phyloP scores from a whole-genome alignment of 2,888 invertebrate genomes.

The Thyatira batis region DNA sequence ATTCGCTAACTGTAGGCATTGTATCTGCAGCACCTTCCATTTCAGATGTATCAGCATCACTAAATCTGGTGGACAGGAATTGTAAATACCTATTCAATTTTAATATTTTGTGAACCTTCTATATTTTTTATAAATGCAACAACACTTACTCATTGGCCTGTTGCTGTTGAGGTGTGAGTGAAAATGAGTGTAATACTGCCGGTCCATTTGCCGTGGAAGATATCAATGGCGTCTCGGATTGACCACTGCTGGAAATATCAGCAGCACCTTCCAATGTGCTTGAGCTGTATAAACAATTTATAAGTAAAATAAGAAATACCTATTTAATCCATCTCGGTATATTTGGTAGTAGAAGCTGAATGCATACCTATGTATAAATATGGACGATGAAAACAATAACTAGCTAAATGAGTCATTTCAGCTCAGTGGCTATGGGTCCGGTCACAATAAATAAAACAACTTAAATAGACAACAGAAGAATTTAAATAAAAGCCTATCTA shows the following conservation, averaged over 20 bases:
- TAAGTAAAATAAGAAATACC: background rate
- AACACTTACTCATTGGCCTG: slow-evolving; percentile 69
- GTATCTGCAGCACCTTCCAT: slow-evolving; percentile 72
- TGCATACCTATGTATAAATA: too few relatives aligned
- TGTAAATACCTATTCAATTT: slow-evolving; percentile 38
- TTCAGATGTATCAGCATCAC: slow-evolving; percentile 75
- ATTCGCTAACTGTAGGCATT: slow-evolving; percentile 71
- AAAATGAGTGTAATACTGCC: slow-evolving; percentile 64
- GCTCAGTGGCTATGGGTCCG: too few relatives aligned
- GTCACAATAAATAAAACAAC: too few relatives aligned
- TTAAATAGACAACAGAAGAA: too few relatives aligned
- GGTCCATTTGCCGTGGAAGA: slow-evolving; percentile 75
- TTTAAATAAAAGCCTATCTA: too few relatives aligned
- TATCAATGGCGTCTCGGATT: slow-evolving; percentile 66
- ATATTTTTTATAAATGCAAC: background rate
- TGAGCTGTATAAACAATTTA: slow-evolving; percentile 52
- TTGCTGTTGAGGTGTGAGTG: slow-evolving; percentile 61
- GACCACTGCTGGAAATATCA: slow-evolving; percentile 74
- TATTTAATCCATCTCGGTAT: too few relatives aligned
- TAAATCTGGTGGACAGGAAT: slow-evolving; percentile 55
- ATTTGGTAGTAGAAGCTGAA: too few relatives aligned
- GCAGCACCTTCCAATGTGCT: slow-evolving; percentile 74
- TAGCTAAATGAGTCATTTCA: too few relatives aligned
- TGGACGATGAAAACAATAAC: too few relatives aligned
- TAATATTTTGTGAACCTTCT: slow-evolving; percentile 20